Evolutionary conservation across 1,140 invertebrate species (phyloP).

Genomic region (Lepidurus apus): DNA sequence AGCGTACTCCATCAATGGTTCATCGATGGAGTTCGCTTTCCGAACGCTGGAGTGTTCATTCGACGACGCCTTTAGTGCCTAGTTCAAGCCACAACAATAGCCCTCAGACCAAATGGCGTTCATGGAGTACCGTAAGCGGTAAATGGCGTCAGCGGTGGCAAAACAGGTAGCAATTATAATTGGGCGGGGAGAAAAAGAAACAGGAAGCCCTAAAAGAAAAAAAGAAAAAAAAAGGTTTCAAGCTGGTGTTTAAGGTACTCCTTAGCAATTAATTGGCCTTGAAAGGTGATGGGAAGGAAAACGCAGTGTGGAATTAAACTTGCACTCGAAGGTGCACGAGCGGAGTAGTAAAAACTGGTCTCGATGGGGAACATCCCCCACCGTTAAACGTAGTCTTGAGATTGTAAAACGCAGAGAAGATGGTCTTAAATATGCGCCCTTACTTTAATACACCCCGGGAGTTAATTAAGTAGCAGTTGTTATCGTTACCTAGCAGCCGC

Average conservation of each 20-base stretch:
- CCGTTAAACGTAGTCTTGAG: background rate
- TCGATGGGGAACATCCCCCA: background rate
- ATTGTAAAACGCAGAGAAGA: background rate
- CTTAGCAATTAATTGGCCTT: background rate
- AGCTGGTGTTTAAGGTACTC: background rate
- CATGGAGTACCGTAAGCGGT: background rate
- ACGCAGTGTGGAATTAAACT: background rate
- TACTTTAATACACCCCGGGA: background rate
- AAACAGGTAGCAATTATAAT: background rate
- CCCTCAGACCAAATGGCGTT: background rate
- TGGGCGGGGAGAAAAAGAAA: background rate
- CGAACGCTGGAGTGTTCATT: background rate
- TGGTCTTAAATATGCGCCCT: background rate
- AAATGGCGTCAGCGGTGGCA: slow-evolving; percentile 8
- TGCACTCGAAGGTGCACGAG: background rate
- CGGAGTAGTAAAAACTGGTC: background rate
- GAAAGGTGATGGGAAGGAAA: background rate
- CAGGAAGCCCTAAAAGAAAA: background rate
- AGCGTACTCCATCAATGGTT: background rate
- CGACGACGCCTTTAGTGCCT: slow-evolving; percentile 4
- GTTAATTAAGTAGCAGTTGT: background rate
- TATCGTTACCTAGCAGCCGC: too few species aligned
- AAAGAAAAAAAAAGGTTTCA: background rate
- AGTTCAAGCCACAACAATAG: background rate
- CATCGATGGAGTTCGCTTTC: background rate